phyloP scores from a whole-genome alignment of 2,113 vertebrate species.

The Pomatostomus ruficeps region DNA sequence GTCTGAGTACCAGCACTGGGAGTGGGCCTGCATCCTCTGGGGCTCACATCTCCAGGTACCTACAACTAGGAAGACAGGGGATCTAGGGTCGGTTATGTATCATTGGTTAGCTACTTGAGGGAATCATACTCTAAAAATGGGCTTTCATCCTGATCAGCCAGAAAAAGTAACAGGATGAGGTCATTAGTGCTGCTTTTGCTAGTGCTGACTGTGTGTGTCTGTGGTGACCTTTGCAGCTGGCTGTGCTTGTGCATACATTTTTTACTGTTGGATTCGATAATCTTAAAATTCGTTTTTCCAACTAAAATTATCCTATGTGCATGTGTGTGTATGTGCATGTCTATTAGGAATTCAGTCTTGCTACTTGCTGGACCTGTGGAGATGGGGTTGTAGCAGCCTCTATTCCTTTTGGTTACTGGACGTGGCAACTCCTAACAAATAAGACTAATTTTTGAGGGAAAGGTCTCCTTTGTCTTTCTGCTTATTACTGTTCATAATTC shows the following conservation, averaged over 20 bases:
- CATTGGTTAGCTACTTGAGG: not conserved
- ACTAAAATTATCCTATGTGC: not conserved
- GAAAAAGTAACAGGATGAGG: not conserved
- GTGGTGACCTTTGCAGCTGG: not conserved
- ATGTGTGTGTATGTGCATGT: fast-evolving
- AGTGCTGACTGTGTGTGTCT: not conserved
- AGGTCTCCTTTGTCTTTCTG: not conserved
- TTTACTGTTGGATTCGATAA: not conserved
- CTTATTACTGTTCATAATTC: not conserved
- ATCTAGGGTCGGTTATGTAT: no score
- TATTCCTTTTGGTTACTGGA: fast-evolving
- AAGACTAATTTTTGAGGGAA: not conserved
- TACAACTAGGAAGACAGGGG: not conserved
- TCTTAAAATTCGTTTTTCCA: not conserved
- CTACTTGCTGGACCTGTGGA: not conserved
- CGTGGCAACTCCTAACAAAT: not conserved
- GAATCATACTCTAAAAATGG: not conserved
- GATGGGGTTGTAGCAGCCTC: not conserved
- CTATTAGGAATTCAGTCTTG: not conserved
- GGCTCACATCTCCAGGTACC: not conserved
- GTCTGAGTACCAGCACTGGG: not conserved
- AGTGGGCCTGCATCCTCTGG: not conserved
- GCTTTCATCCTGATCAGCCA: not conserved
- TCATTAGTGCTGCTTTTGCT: not conserved
- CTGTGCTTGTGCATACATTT: not conserved